Base-by-base conservation (phyloP, 2,797 vertebrate genomes). In the Myotis findleyi region DNA sequence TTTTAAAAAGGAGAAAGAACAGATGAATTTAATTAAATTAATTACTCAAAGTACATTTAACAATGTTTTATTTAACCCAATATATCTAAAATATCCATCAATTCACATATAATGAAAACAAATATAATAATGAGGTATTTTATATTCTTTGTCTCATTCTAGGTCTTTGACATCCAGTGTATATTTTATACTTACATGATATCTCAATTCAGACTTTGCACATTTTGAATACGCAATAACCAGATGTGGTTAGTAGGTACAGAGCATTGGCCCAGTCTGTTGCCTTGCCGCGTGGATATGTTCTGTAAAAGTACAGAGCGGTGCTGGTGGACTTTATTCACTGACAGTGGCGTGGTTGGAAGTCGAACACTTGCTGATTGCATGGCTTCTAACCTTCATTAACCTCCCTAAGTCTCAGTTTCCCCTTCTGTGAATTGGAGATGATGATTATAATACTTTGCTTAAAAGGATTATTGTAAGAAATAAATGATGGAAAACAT, bases 1-100 rank as follows among this genome's bases (percentile, higher is more conserved):
- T 87, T 93, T 47, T 16, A 55, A 87, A 77, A 82, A 90, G 33
- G 80, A 86, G 44, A 93, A 75, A 69, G 23, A 80, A 51, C 4
- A 80, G 53, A 2, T 71, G n/a, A 77, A 77, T 77, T 77, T 53
- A n/a, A 71, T 77, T 53, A n/a, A 66, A 57, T 87, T 85, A 83
- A 91, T 82, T 49, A 47, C 16, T 66, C 33, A 53, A 55, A 68
- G 59, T 14, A n/a, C 17, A 20, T 80, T 89, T 73, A 94, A 44
- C 2, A 7, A 53, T 69, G 30, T 12, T 91, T 91, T 79, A 73
- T n/a, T 49, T 62, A 95, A 33, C 21, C 7, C 10, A 71, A 49
- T 41, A 25, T 91, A 33, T 92, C 17, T 66, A 81, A 89, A 82
- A 36, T 76, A 66, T 51, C 82, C 69, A 79, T 79, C 38, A 66